These are phyloP conservation scores for Leiothrix lutea DNA, from an alignment of 2,113 vertebrate genomes.

Conservation along the genomic window DNA sequence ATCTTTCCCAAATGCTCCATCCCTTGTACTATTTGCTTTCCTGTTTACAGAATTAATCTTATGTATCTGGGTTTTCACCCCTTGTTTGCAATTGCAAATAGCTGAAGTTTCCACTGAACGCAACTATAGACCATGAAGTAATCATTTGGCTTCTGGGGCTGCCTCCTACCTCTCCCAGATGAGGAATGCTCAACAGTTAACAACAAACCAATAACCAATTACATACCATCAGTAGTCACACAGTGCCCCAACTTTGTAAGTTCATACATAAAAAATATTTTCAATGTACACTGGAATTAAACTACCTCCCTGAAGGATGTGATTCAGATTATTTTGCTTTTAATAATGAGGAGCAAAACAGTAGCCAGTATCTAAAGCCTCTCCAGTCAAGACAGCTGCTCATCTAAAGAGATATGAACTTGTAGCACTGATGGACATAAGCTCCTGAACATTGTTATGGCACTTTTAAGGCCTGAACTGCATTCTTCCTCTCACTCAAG, in stretches of 20 bases:
- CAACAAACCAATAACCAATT: background rate
- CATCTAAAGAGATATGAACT: background rate
- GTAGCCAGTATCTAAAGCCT: background rate
- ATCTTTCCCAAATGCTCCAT: background rate
- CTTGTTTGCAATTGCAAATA: conserved; percentile 8
- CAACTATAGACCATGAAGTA: background rate
- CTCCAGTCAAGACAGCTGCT: background rate
- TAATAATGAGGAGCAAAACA: background rate
- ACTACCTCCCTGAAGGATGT: background rate
- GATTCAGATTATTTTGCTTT: background rate
- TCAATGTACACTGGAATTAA: background rate
- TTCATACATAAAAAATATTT: background rate
- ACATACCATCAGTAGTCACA: background rate
- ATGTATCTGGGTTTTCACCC: background rate
- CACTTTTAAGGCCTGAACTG: background rate
- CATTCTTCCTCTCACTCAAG: accelerated
- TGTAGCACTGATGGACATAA: background rate
- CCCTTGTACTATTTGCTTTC: background rate
- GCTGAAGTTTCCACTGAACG: background rate
- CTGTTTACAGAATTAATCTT: background rate
- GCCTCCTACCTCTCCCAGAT: background rate
- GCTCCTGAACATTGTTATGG: background rate
- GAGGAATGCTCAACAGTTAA: background rate
- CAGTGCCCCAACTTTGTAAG: background rate
- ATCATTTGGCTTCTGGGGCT: background rate